These are phyloP conservation scores for Epinephelus awoara DNA, from an alignment of 2,797 vertebrate genomes.

Conservation along the genomic window DNA sequence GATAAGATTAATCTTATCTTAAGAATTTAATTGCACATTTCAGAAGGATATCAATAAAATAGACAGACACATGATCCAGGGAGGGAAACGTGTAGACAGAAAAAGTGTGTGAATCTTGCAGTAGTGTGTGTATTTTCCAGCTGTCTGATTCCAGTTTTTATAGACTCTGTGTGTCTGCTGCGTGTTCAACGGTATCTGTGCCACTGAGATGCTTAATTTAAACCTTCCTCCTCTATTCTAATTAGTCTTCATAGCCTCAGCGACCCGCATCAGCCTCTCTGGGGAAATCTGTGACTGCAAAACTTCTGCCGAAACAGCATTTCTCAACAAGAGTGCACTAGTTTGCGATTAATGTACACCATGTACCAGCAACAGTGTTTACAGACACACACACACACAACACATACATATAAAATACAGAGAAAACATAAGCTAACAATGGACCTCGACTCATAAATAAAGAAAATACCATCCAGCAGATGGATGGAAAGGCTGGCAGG, in stretches of 20 bases:
- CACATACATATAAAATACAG: neutral
- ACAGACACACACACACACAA: too few relatives aligned
- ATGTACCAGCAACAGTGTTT: neutral
- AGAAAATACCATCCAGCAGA: constrained; percentile 24
- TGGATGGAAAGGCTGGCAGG: constrained; percentile 42
- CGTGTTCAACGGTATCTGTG: constrained; percentile 78
- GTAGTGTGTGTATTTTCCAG: constrained; percentile 22
- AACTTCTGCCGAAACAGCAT: constrained; percentile 60
- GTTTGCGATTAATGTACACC: constrained; percentile 36
- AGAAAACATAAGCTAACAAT: constrained; percentile 11
- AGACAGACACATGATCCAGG: neutral
- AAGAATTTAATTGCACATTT: neutral
- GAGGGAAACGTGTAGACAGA: neutral
- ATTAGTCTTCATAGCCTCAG: constrained; percentile 77
- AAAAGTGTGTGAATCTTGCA: neutral
- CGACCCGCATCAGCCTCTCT: constrained; percentile 66
- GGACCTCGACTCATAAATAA: constrained; percentile 32
- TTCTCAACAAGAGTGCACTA: constrained; percentile 52
- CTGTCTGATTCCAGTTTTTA: constrained; percentile 38
- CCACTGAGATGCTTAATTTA: constrained; percentile 82
- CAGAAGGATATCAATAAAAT: neutral
- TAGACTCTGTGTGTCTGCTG: constrained; percentile 17
- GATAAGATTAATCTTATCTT: too few relatives aligned
- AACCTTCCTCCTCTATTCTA: constrained; percentile 75
- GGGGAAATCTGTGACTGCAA: constrained; percentile 70